Evolutionary conservation across 2,113 vertebrate genomes (phyloP).

Genomic region (Hyperoodon ampullatus): DNA sequence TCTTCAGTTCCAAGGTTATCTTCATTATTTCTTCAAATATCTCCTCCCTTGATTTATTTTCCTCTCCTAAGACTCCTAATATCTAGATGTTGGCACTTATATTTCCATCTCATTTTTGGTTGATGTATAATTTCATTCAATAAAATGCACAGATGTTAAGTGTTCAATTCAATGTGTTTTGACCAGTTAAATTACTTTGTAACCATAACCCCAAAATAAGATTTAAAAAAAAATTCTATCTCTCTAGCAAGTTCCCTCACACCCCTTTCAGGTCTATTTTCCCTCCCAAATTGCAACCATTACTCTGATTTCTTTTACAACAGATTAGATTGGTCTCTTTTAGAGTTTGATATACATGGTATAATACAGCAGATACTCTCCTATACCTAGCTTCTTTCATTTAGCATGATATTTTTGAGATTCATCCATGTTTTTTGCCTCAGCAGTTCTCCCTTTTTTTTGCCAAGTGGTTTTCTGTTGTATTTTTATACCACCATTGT

Average conservation of each 20-base stretch:
- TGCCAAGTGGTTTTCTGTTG: background rate
- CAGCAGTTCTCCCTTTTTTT: background rate
- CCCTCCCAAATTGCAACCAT: background rate
- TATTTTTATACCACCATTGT: background rate
- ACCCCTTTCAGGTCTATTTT: background rate
- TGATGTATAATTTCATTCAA: background rate
- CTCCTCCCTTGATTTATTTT: background rate
- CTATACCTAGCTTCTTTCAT: background rate
- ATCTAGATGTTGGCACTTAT: background rate
- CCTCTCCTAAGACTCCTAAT: background rate
- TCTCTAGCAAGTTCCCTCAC: background rate
- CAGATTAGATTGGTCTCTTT: background rate
- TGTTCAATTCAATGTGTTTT: background rate
- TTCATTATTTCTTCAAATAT: background rate
- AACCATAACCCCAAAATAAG: background rate
- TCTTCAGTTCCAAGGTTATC: background rate
- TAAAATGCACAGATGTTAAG: background rate
- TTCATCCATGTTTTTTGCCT: background rate
- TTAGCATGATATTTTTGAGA: background rate
- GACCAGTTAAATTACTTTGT: background rate
- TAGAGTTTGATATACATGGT: background rate
- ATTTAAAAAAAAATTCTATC: background rate
- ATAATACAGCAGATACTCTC: background rate
- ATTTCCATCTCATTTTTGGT: background rate
- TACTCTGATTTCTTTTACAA: background rate